Conservation (phyloP, 2,113 vertebrate species). For the Sigmodon hispidus region DNA sequence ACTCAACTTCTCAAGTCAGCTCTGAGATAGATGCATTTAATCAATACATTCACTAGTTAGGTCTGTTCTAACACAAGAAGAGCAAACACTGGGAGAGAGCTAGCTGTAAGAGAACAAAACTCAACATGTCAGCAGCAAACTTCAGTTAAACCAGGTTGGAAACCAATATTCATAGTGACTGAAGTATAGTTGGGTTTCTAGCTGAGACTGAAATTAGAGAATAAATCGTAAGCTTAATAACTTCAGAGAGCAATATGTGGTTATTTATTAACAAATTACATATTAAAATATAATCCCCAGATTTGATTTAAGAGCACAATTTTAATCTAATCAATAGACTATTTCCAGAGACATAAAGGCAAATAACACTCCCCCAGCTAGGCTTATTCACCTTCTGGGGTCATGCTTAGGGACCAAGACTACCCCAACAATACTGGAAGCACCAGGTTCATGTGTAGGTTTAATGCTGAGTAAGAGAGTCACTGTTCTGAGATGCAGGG, state of each 20-base stretch:
- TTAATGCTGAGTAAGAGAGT: background rate
- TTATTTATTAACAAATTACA: constrained; percentile 28
- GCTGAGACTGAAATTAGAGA: constrained; percentile 20
- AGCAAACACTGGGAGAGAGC: background rate
- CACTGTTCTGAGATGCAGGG: background rate
- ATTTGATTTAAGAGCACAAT: constrained; percentile 43
- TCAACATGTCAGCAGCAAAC: constrained; percentile 71
- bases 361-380: background rate
- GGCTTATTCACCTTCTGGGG: background rate
- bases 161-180: background rate
- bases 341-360: constrained; percentile 36
- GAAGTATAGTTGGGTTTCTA: constrained; percentile 35
- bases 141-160: constrained; percentile 56
- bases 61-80: constrained; percentile 63
- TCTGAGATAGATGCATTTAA: constrained; percentile 77
- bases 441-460: background rate
- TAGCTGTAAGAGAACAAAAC: constrained; percentile 68
- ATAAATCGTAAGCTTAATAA: constrained; percentile 15
- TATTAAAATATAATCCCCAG: constrained; percentile 60
- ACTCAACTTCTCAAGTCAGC: constrained; percentile 63
- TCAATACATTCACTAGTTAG: constrained; percentile 74
- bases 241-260: background rate
- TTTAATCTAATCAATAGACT: constrained; percentile 40
- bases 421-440: background rate
- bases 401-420: background rate